phyloP scores from a whole-genome alignment of 2,888 invertebrate genomes.

The Chalcosyrphus nemorum region DNA sequence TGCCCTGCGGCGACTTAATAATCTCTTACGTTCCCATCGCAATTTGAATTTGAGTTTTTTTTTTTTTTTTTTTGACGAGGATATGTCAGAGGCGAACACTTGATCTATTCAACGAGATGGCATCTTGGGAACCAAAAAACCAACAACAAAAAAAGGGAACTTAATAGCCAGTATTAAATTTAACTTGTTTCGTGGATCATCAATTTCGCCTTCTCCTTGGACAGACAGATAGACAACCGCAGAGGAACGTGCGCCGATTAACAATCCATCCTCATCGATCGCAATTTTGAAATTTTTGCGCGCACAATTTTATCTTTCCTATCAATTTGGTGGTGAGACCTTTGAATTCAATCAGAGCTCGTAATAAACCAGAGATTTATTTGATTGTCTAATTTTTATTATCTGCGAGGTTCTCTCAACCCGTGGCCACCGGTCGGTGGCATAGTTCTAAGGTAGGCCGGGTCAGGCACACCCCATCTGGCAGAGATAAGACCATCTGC shows the following conservation, averaged over 20 bases:
- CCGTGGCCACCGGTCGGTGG: neutral
- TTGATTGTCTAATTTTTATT: neutral
- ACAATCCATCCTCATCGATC: conserved; percentile 30
- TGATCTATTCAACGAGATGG: conserved; percentile 21
- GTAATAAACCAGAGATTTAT: neutral
- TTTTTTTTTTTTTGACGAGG: conserved; percentile 33
- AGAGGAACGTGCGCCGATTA: conserved; percentile 11
- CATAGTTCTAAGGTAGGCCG: conserved; percentile 1
- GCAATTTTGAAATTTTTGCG: conserved; percentile 22
- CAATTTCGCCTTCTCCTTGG: conserved; percentile 38
- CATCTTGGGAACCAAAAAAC: conserved; percentile 48
- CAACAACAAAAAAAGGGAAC: conserved; percentile 2
- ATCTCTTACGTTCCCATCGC: conserved; percentile 28
- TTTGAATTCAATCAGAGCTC: neutral
- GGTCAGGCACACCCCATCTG: conserved; percentile 2
- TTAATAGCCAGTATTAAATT: conserved; percentile 55
- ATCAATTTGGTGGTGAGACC: conserved; percentile 5
- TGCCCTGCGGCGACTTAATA: neutral
- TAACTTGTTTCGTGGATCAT: conserved; percentile 66
- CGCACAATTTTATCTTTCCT: neutral
- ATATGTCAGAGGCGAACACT: conserved; percentile 63
- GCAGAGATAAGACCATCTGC: neutral
- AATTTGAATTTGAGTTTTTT: conserved; percentile 7
- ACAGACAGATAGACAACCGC: conserved; percentile 30
- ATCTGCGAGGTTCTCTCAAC: neutral